phyloP scores from a whole-genome alignment of 2,888 invertebrate genomes.

The Cynaeus angustus region DNA sequence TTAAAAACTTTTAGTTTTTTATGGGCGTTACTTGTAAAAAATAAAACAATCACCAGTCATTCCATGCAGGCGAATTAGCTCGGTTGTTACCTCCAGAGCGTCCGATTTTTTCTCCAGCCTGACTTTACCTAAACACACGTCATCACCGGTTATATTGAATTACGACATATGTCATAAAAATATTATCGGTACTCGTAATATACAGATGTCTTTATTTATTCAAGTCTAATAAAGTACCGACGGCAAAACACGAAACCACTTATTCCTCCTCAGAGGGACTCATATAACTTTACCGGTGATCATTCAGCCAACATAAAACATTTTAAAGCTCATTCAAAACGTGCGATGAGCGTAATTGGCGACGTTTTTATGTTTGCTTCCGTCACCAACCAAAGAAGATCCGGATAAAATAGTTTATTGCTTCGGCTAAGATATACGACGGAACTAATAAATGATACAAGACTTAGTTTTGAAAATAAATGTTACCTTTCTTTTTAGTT shows the following conservation, averaged over 20 bases:
- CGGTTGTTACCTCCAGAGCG: constrained; percentile 65
- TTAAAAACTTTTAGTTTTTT: background rate
- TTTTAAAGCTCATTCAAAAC: constrained; percentile 56
- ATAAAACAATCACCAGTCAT: constrained; percentile 61
- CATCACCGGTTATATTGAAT: constrained; percentile 51
- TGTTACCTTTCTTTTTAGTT: constrained; percentile 79
- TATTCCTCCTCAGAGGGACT: constrained; percentile 32
- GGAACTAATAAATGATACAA: constrained; percentile 52
- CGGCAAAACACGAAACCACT: constrained; percentile 44
- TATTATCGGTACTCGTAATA: constrained; percentile 38
- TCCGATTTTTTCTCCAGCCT: constrained; percentile 63
- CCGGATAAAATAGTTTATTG: constrained; percentile 50
- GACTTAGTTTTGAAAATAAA: constrained; percentile 5
- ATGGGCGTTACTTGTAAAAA: constrained; percentile 15
- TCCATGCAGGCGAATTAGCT: constrained; percentile 70
- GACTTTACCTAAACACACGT: constrained; percentile 60
- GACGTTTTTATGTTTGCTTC: constrained; percentile 55
- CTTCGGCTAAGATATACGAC: constrained; percentile 40
- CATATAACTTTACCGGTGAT: constrained; percentile 49
- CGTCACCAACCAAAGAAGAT: constrained; percentile 50
- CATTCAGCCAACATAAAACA: constrained; percentile 55
- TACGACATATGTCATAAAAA: constrained; percentile 46
- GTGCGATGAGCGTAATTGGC: constrained; percentile 58
- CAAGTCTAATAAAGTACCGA: constrained; percentile 45
- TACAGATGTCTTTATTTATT: constrained; percentile 46